phyloP scores from a whole-genome alignment of 1,140 invertebrate genomes.

The Scaptomyza graminum region DNA sequence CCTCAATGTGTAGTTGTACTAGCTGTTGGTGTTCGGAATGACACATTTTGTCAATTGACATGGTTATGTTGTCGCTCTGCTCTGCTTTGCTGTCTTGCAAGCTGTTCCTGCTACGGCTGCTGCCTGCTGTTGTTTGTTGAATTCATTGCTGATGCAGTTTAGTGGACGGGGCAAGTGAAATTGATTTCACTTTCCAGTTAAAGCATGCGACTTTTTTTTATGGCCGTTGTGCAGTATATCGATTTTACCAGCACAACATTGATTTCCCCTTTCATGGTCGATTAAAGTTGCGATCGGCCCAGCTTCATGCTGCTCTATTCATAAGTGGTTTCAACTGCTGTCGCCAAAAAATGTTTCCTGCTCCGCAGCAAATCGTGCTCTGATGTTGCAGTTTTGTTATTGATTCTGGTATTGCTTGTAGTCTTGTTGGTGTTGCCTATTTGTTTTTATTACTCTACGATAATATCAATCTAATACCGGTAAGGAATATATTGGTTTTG shows the following conservation, averaged over 20 bases:
- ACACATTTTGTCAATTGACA: slow-evolving; percentile 75
- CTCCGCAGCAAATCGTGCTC: slow-evolving; percentile 61
- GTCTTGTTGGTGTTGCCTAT: slow-evolving; percentile 10
- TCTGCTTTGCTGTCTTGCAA: slow-evolving; percentile 22
- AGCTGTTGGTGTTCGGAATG: slow-evolving; percentile 36
- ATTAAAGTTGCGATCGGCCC: slow-evolving; percentile 38
- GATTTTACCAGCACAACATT: slow-evolving; percentile 65
- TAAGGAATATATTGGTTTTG: too few relatives aligned
- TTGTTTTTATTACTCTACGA: slow-evolving; percentile 26
- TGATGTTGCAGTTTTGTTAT: slow-evolving; percentile 20
- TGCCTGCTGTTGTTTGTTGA: slow-evolving; percentile 36
- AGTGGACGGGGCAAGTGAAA: slow-evolving; percentile 68
- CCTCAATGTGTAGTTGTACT: slow-evolving; percentile 4
- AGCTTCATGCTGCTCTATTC: slow-evolving; percentile 2
- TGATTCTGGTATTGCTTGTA: not conserved
- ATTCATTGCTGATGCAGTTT: slow-evolving; percentile 62
- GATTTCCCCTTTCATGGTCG: slow-evolving; percentile 77
- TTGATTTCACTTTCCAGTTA: slow-evolving; percentile 65
- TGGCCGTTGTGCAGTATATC: slow-evolving; percentile 41
- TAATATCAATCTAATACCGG: too few relatives aligned
- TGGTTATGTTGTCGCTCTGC: slow-evolving; percentile 66
- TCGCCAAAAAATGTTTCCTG: slow-evolving; percentile 65
- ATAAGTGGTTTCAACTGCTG: slow-evolving; percentile 22
- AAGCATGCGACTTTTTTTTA: slow-evolving; percentile 72
- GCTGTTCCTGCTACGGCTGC: slow-evolving; percentile 14